Evolutionary conservation across 2,797 vertebrate genomes (phyloP), one percentile per base, ranked within the genome.

Genomic region (Halcyon smyrnensis): DNA sequence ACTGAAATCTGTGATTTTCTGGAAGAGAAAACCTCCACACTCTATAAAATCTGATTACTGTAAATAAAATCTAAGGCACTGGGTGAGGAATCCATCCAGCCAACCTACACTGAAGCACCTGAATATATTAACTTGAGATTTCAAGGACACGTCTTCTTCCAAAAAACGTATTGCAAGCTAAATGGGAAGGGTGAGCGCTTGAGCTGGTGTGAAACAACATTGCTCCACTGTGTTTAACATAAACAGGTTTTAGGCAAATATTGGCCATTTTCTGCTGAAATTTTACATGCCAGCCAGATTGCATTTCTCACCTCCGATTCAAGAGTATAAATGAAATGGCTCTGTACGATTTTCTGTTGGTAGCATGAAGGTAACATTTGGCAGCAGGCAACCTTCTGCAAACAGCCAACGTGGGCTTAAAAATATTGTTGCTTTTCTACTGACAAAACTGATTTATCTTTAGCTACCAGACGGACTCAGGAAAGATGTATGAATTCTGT

Each of bases 341-440:
- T 94, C 91, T 59, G n/a, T 54, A 73, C 37, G 65, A 80, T 11
- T 77, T 92, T 77, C 76, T 94, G 70, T 36, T 37, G 71, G 84
- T 64, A 81, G 69, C 59, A 45, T 0, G 8, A 84, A 89, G 91
- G 62, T 62, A 57, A 84, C 43, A 24, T n/a, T 39, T 91, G 87
- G 90, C 68, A 91, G 77, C 88, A 43, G 75, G 36, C 62, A 90
- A 10, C 39, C 53, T 91, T 85, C 84, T 87, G 54, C 48, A 92
- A 96, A 95, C 71, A 95, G 71, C 53, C 79, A 94, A 2, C 0
- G 0, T 68, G 63, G 56, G 57, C 43, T 82, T 48, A 51, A 94
- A 96, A 88, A 93, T 74, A 91, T 9, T 83, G 76, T 48, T 90
- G 63, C 83, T 90, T 94, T 93, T 89, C 84, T 84, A 81, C 84